Conservation (phyloP, 2,888 invertebrate genomes). For the Parnassius mnemosyne region DNA sequence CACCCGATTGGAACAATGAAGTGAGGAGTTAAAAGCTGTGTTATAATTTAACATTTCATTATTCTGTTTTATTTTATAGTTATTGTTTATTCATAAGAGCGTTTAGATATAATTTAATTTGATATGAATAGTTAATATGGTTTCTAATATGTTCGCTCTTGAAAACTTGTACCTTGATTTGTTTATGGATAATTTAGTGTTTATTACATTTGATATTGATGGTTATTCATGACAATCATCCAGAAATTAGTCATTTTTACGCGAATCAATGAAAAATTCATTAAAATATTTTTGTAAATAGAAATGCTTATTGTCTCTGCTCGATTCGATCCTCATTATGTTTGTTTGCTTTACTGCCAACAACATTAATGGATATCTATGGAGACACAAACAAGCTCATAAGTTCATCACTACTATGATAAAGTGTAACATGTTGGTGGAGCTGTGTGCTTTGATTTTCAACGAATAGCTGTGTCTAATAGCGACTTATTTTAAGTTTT, state of each 20-base stretch:
- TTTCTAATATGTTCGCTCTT: constrained; percentile 69
- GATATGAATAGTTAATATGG: constrained; percentile 70
- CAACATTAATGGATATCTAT: constrained; percentile 65
- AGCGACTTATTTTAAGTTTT: constrained; percentile 79
- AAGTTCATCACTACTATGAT: constrained; percentile 34
- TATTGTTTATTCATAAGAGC: constrained; percentile 75
- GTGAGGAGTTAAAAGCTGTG: constrained; percentile 74
- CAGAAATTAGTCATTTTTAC: constrained; percentile 48
- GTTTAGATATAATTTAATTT: constrained; percentile 80
- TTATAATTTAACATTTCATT: constrained; percentile 79
- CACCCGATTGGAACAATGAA: constrained; percentile 60
- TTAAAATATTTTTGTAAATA: constrained; percentile 55
- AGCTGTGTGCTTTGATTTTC: constrained; percentile 47
- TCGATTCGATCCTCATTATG: constrained; percentile 69
- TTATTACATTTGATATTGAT: constrained; percentile 68
- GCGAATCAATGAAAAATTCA: constrained; percentile 41
- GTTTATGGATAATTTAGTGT: constrained; percentile 70
- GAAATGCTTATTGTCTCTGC: constrained; percentile 55
- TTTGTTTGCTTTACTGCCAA: constrained; percentile 68
- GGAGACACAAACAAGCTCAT: constrained; percentile 48
- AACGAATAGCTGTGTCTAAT: constrained; percentile 59
- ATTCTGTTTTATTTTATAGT: constrained; percentile 79
- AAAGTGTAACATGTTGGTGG: constrained; percentile 38
- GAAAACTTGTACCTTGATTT: constrained; percentile 77
- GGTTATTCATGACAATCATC: constrained; percentile 73